Evolutionary conservation across 2,888 invertebrate genomes (phyloP).

Genomic region (Eupsilia transversa): DNA sequence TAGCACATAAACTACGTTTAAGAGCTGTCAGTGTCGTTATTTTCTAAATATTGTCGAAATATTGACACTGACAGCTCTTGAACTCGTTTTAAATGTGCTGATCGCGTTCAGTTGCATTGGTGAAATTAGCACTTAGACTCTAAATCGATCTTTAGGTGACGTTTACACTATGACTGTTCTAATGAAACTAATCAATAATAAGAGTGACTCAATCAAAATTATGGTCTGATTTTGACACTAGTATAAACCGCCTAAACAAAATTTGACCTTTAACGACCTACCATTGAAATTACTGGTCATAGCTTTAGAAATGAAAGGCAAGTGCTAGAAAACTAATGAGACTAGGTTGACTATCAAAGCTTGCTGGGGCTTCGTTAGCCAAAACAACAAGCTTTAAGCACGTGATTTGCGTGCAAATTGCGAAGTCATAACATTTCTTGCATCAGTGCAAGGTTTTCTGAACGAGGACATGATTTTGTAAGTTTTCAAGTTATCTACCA

Average conservation of each 20-base stretch:
- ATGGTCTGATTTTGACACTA: not conserved
- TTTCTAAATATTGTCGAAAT: too few relatives aligned
- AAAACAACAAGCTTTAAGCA: constrained; percentile 25
- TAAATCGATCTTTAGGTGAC: too few relatives aligned
- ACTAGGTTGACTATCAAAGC: constrained; percentile 17
- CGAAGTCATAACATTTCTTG: constrained; percentile 10
- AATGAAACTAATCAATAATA: not conserved
- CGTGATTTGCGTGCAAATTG: constrained; percentile 37
- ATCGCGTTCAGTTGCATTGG: too few relatives aligned
- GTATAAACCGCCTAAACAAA: not conserved
- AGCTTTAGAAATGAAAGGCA: constrained; percentile 4
- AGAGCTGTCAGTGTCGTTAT: too few relatives aligned
- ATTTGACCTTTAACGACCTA: not conserved
- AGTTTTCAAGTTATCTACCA: not conserved
- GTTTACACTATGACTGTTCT: not conserved
- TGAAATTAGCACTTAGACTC: too few relatives aligned
- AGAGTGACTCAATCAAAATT: not conserved
- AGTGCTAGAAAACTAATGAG: constrained; percentile 43
- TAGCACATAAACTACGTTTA: too few relatives aligned
- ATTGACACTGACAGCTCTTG: too few relatives aligned
- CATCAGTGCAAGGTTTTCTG: not conserved
- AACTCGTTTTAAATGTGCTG: too few relatives aligned
- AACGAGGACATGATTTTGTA: not conserved
- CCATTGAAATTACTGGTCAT: not conserved
- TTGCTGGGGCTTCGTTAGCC: constrained; percentile 34